These are phyloP conservation scores for Guaruba guarouba DNA, from an alignment of 2,113 vertebrate genomes.

Conservation along the genomic window DNA sequence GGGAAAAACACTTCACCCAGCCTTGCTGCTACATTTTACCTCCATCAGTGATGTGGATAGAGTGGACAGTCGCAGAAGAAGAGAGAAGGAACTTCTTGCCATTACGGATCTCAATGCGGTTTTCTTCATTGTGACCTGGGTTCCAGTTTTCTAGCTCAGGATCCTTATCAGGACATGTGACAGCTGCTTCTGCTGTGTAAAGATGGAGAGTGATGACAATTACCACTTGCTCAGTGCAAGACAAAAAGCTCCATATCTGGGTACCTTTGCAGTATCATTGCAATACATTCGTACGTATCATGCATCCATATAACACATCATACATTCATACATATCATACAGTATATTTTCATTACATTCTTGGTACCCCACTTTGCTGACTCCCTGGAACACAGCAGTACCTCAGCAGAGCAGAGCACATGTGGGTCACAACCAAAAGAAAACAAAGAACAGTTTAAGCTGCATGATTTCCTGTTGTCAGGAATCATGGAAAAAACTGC, in stretches of 20 bases:
- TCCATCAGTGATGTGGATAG: conserved; percentile 85
- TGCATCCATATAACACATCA: no score
- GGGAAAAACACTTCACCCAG: background rate
- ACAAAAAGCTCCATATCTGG: background rate
- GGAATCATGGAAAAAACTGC: background rate
- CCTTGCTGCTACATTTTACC: conserved; percentile 70
- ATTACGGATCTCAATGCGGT: conserved; percentile 74
- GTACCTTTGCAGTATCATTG: background rate
- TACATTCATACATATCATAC: background rate
- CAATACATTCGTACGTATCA: background rate
- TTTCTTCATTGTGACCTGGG: conserved; percentile 82
- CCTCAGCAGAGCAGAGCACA: background rate
- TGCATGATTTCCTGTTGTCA: background rate
- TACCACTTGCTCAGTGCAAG: background rate
- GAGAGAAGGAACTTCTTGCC: conserved; percentile 84
- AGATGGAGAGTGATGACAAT: background rate
- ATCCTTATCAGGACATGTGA: conserved; percentile 83
- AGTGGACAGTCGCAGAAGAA: conserved; percentile 88
- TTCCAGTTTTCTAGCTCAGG: conserved; percentile 85
- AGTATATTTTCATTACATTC: background rate
- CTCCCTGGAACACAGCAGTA: background rate
- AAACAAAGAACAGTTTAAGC: background rate
- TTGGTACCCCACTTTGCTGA: background rate
- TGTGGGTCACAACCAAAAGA: background rate
- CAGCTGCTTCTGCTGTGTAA: background rate